These are phyloP conservation scores for Hyaena hyaena DNA, from an alignment of 2,113 vertebrate genomes.

Conservation along the genomic window DNA sequence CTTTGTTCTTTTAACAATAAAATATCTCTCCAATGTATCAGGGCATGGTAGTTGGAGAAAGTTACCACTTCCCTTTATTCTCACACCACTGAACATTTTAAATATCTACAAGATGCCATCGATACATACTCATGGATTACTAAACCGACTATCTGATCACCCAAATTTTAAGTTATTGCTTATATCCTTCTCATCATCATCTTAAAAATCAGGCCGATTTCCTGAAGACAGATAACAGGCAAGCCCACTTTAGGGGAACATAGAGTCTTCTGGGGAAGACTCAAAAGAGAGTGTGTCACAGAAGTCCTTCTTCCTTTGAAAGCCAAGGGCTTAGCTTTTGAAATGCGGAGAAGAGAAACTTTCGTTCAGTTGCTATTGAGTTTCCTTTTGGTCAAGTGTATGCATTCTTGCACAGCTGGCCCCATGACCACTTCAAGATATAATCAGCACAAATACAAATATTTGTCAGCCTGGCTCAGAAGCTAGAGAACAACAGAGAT, in stretches of 20 bases:
- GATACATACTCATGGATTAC: neutral
- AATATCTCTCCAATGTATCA: neutral
- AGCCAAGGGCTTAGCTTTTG: neutral
- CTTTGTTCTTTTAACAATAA: slow-evolving; percentile 40
- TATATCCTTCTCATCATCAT: neutral
- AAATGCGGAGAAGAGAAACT: neutral
- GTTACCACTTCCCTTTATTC: neutral
- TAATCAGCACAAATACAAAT: slow-evolving; percentile 26
- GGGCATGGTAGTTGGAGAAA: neutral
- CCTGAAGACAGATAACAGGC: neutral
- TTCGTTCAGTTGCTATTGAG: neutral
- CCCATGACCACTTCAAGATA: slow-evolving; percentile 30
- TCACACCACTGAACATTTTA: neutral
- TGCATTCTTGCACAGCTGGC: neutral
- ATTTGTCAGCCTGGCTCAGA: neutral
- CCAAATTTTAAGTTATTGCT: neutral
- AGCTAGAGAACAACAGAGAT: neutral
- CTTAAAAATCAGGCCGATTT: neutral
- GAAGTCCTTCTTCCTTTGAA: neutral
- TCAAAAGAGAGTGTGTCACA: neutral
- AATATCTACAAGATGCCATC: neutral
- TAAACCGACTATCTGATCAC: neutral
- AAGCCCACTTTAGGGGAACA: neutral
- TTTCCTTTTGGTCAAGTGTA: neutral
- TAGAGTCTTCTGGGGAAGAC: neutral